These are phyloP conservation scores for Icerya purchasi DNA, from an alignment of 2,888 invertebrate species.

Conservation along the genomic window DNA sequence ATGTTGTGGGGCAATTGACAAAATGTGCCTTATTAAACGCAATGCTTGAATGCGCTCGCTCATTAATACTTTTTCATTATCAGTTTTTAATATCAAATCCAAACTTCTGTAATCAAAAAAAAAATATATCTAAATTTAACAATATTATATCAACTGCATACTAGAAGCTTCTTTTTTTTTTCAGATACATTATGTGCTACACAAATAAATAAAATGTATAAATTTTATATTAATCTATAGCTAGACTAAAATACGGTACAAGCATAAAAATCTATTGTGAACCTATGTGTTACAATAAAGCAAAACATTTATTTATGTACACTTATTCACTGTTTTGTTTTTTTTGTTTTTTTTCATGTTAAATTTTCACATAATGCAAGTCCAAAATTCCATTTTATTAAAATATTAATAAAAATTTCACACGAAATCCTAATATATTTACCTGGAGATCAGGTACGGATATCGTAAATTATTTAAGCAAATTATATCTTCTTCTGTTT, in stretches of 20 bases:
- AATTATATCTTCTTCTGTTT: slow-evolving; percentile 52
- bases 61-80: slow-evolving; percentile 31
- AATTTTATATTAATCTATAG: slow-evolving; percentile 4
- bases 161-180: neutral
- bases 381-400: too few relatives aligned
- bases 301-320: too few relatives aligned
- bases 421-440: slow-evolving; percentile 15
- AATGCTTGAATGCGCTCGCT: slow-evolving; percentile 80
- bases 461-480: slow-evolving; percentile 59
- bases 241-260: neutral
- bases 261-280: neutral
- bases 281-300: too few relatives aligned
- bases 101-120: slow-evolving; percentile 40
- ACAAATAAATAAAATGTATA: neutral
- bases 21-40: slow-evolving; percentile 51
- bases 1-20: slow-evolving; percentile 38
- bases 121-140: slow-evolving; percentile 4
- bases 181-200: neutral
- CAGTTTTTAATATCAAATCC: slow-evolving; percentile 67
- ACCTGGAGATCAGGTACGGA: slow-evolving; percentile 63
- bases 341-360: too few relatives aligned
- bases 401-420: neutral
- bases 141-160: neutral
- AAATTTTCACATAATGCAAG: too few relatives aligned
- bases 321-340: too few relatives aligned